These are phyloP conservation scores for Ormyrus nitidulus DNA, from an alignment of 2,888 invertebrate species.

Conservation along the genomic window DNA sequence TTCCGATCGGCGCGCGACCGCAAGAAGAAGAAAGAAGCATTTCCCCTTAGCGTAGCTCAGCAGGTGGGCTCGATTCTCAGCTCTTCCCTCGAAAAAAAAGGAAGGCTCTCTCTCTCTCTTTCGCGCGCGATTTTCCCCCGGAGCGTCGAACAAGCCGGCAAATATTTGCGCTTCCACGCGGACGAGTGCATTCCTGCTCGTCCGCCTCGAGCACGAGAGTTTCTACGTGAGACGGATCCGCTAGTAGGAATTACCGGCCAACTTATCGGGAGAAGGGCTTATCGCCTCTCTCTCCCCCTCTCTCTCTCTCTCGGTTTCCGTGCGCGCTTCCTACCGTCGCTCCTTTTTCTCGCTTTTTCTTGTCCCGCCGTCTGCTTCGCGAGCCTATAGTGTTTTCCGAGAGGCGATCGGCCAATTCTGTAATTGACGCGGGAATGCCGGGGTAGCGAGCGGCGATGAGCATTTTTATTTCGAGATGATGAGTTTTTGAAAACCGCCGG, in stretches of 20 bases:
- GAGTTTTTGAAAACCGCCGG: neutral
- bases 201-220: neutral
- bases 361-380: too few relatives aligned
- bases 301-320: too few relatives aligned
- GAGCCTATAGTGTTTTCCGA: too few relatives aligned
- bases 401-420: conserved; percentile 36
- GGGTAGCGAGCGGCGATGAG: neutral
- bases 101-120: neutral
- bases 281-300: conserved; percentile 10
- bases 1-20: too few relatives aligned
- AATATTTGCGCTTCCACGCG: conserved; percentile 45
- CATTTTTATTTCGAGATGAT: neutral
- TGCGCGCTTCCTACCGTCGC: too few relatives aligned
- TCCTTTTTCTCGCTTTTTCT: too few relatives aligned
- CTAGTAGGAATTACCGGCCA: conserved; percentile 49
- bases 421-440: conserved; percentile 24
- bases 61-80: conserved; percentile 1
- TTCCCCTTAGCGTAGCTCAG: neutral
- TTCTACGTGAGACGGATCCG: conserved; percentile 46
- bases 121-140: too few relatives aligned
- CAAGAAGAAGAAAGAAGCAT: too few relatives aligned
- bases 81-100: neutral
- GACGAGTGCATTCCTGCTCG: conserved; percentile 42
- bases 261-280: conserved; percentile 30
- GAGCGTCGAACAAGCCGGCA: conserved; percentile 35